A percentile compares a stretch with the other conserved stretches of the same genome.
Evolutionary conservation across 2,797 vertebrate genomes (phyloP).

Genomic region (Saxicola maurus): DNA sequence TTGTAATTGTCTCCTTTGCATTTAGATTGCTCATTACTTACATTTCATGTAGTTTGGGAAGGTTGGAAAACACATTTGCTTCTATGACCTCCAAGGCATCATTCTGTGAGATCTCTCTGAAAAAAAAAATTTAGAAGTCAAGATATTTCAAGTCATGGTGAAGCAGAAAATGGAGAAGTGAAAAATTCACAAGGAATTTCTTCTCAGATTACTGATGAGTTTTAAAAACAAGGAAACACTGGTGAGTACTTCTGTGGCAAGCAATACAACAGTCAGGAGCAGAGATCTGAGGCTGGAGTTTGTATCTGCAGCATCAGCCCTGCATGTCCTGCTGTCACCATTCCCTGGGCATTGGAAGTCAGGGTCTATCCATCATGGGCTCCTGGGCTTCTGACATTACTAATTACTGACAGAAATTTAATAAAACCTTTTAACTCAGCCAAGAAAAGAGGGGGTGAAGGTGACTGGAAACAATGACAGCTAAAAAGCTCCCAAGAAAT

Average conservation of each 20-base stretch:
- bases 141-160: neutral
- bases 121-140: constrained; percentile 58
- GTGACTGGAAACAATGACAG: neutral
- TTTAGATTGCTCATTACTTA: constrained; percentile 66
- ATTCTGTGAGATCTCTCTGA: constrained; percentile 81
- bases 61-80: constrained; percentile 73
- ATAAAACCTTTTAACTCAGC: neutral
- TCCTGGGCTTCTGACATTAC: neutral
- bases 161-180: neutral
- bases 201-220: neutral
- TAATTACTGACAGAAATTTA: neutral
- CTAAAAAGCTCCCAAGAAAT: neutral
- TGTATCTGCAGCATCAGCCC: neutral
- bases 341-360: neutral
- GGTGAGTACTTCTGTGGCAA: neutral
- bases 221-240: neutral
- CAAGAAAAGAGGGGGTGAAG: neutral
- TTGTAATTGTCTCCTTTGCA: constrained; percentile 16
- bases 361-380: neutral
- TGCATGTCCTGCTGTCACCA: neutral
- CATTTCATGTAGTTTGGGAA: constrained; percentile 78
- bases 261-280: neutral
- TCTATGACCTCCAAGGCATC: constrained; percentile 77
- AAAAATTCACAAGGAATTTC: neutral
- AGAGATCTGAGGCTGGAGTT: neutral